phyloP scores from a whole-genome alignment of 2,113 vertebrate genomes.

The Eulacestoma nigropectus region DNA sequence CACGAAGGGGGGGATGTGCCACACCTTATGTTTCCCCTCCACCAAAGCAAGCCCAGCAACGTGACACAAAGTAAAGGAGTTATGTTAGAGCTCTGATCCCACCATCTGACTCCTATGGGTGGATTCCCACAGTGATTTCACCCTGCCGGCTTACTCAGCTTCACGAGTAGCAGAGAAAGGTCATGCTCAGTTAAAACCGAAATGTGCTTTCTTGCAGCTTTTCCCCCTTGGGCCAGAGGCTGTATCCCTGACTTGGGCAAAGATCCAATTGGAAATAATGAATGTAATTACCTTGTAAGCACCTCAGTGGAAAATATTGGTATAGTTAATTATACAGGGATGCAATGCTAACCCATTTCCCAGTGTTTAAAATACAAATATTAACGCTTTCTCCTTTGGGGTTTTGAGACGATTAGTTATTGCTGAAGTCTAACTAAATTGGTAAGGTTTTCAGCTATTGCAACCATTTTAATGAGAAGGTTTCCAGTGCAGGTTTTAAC shows the following conservation, averaged over 20 bases:
- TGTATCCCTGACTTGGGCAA: neutral
- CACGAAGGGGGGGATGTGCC: neutral
- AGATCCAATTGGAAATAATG: conserved; percentile 27
- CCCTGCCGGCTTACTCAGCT: neutral
- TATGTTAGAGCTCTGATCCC: neutral
- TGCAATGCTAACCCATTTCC: neutral
- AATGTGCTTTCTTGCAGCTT: neutral
- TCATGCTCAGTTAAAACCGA: neutral
- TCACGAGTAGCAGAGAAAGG: neutral
- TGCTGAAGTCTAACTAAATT: neutral
- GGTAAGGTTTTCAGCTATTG: neutral
- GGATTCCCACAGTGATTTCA: neutral
- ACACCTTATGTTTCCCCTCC: neutral
- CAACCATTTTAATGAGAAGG: neutral
- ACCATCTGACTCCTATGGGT: neutral
- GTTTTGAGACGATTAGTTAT: neutral
- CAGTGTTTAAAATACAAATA: conserved; percentile 21
- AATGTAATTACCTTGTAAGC: conserved; percentile 45
- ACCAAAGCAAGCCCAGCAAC: neutral
- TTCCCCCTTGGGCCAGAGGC: neutral
- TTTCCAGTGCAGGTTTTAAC: neutral
- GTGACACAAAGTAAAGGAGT: neutral
- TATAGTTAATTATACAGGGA: conserved; percentile 7
- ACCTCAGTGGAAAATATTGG: conserved; percentile 39
- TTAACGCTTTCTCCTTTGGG: neutral